Evolutionary conservation across 1,140 invertebrate genomes (phyloP).

Genomic region (Cardiocondyla obscurior): DNA sequence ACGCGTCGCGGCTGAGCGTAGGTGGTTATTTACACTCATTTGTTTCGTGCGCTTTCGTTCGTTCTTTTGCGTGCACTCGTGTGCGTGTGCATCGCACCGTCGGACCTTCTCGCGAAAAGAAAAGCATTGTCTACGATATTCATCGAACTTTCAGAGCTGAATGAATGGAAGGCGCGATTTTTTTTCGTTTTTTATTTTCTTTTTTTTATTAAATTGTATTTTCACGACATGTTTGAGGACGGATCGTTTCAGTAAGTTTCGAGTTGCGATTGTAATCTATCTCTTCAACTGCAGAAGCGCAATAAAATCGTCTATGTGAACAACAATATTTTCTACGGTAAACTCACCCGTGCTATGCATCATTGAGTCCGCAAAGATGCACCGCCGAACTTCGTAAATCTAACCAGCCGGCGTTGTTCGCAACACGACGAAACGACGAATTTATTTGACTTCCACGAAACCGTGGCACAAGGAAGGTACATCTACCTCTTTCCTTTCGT

Average conservation of each 20-base stretch:
- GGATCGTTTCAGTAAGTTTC: not conserved
- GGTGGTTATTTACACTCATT: conserved; percentile 82
- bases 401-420: conserved; percentile 56
- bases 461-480: conserved; percentile 32
- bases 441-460: conserved; percentile 71
- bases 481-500: conserved; percentile 9
- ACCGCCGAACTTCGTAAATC: conserved; percentile 71
- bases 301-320: conserved; percentile 37
- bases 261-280: not conserved
- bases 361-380: conserved; percentile 15
- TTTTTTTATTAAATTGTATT: not conserved
- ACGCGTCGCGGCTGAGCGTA: conserved; percentile 72
- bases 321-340: conserved; percentile 23
- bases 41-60: conserved; percentile 75
- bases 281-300: not conserved
- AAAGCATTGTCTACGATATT: not conserved
- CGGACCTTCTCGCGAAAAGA: not conserved
- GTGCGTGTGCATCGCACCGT: conserved; percentile 32
- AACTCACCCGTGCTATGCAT: conserved; percentile 34
- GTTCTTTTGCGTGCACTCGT: conserved; percentile 15
- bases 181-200: not conserved
- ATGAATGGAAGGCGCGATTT: not conserved
- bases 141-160: not conserved
- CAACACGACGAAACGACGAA: conserved; percentile 74
- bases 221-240: not conserved